Evolutionary conservation across 2,113 vertebrate species (phyloP).

Genomic region (Gambusia holbrooki): DNA sequence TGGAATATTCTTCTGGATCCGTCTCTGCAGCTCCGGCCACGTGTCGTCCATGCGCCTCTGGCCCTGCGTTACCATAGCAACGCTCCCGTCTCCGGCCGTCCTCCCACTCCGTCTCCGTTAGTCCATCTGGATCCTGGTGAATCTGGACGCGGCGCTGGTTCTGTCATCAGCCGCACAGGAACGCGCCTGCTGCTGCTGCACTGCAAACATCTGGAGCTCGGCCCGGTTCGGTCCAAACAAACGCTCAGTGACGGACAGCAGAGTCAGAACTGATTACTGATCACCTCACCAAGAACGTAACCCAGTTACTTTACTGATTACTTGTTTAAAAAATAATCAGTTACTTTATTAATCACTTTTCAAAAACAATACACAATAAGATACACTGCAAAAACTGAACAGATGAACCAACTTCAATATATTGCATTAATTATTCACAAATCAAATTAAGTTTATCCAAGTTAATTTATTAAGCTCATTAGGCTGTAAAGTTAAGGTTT

Average conservation of each 20-base stretch:
- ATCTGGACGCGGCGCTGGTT: slow-evolving; percentile 29
- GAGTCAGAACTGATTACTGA: not conserved
- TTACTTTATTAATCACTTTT: too few species aligned
- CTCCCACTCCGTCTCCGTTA: slow-evolving; percentile 7
- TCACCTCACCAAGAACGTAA: too few species aligned
- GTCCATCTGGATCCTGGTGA: slow-evolving; percentile 28
- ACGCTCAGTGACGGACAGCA: slow-evolving; percentile 18
- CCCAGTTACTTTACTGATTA: too few species aligned
- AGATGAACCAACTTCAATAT: too few species aligned
- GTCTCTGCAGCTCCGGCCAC: not conserved
- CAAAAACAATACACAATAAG: too few species aligned
- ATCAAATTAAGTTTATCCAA: too few species aligned
- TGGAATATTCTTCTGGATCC: not conserved
- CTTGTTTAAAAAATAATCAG: too few species aligned
- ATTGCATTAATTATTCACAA: too few species aligned
- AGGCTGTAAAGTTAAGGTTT: too few species aligned
- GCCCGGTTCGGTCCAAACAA: slow-evolving; percentile 21
- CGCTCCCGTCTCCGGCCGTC: slow-evolving; percentile 9
- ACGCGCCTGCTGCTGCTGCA: slow-evolving; percentile 29
- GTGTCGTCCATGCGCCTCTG: not conserved
- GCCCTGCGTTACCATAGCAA: not conserved
- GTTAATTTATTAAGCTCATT: too few species aligned
- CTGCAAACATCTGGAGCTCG: slow-evolving; percentile 56
- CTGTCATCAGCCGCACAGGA: slow-evolving; percentile 35
- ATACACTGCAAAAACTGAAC: too few species aligned